Evolutionary conservation across 1,140 invertebrate species (phyloP).

Genomic region (Mylabris phalerata): DNA sequence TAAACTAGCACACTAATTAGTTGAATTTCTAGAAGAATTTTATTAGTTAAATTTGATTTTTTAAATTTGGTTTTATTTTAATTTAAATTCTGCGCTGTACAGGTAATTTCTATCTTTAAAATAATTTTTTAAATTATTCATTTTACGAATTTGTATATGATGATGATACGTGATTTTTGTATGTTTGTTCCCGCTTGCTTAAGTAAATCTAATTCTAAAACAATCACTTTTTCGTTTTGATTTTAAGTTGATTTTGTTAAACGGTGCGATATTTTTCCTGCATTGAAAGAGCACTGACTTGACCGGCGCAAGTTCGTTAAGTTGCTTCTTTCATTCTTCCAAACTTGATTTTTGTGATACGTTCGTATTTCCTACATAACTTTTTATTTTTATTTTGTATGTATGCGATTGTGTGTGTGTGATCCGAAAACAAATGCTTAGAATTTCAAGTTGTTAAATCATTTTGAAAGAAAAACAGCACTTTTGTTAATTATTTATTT

Average conservation of each 20-base stretch:
- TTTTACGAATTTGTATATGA: conserved; percentile 2
- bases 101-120: too few species aligned
- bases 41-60: too few species aligned
- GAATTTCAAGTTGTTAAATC: neutral
- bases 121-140: conserved; percentile 6
- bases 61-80: too few species aligned
- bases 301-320: conserved; percentile 28
- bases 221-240: conserved; percentile 13
- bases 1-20: too few species aligned
- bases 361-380: neutral
- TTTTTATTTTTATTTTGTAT: too few species aligned
- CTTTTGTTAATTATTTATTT: conserved; percentile 1
- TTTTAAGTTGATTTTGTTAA: conserved; percentile 18
- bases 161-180: neutral
- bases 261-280: conserved; percentile 17
- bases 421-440: too few species aligned
- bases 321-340: conserved; percentile 21
- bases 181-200: conserved; percentile 5
- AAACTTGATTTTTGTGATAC: conserved; percentile 9
- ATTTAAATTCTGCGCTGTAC: too few species aligned
- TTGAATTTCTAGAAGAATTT: too few species aligned
- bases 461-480: neutral
- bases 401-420: too few species aligned
- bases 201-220: neutral
- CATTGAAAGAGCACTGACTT: conserved; percentile 29